Percentiles rank a stretch among this genome's conserved stretches.
Conservation (phyloP, 2,113 vertebrate genomes). For the Poeciliopsis occidentalis region DNA sequence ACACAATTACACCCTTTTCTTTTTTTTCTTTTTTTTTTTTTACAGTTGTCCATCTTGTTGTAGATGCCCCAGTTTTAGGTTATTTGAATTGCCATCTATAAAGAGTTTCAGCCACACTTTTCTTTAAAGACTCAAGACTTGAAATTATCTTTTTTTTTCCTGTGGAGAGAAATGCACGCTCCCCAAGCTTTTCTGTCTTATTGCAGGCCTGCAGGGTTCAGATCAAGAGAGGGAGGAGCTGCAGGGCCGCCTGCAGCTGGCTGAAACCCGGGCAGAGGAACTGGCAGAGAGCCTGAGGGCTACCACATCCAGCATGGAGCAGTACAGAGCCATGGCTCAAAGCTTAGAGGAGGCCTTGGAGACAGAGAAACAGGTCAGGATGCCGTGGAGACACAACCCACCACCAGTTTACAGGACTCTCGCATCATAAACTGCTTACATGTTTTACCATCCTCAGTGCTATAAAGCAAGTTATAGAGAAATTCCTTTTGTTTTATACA, state of each 20-base stretch:
- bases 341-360: conserved; percentile 93
- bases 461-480: background rate
- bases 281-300: conserved; percentile 86
- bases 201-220: conserved; percentile 74
- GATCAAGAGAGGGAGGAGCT: conserved; percentile 87
- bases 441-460: background rate
- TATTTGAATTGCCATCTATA: background rate
- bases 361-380: conserved; percentile 90
- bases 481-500: background rate
- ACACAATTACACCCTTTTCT: background rate
- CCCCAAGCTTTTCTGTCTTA: background rate
- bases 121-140: conserved; percentile 6
- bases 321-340: conserved; percentile 91
- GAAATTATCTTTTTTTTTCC: conserved; percentile 3
- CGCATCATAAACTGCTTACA: background rate
- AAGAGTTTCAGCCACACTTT: conserved; percentile 5
- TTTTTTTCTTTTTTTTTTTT: background rate
- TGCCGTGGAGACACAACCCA: background rate
- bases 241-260: conserved; percentile 81
- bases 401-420: background rate
- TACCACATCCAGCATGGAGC: conserved; percentile 85
- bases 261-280: conserved; percentile 86
- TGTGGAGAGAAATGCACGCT: background rate
- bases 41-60: background rate
- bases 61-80: background rate